Base-by-base conservation (phyloP, 2,113 vertebrate species). In the Pagrus major region DNA sequence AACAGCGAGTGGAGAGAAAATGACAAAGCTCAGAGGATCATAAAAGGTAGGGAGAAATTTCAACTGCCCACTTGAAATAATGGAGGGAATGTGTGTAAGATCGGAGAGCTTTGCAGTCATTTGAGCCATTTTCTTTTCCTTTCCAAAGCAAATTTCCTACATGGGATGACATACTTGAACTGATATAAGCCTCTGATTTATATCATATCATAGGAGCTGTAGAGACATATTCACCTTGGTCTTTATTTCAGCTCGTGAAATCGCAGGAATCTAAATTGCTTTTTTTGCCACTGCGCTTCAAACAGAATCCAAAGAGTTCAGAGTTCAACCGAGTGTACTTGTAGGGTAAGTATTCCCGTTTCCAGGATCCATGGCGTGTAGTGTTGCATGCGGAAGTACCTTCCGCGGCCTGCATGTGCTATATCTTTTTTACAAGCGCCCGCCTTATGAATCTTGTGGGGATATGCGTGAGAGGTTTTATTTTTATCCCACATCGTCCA, bases 401-500 rank as follows among this genome's bases (percentile, higher is more conserved):
- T 68, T 80, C 71, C 18, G 10, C 25, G 33, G 73, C 75, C 60
- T 58, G 76, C 41, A 37, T 73, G 70, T 55, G 42, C 73, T 65
- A 25, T 66, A 78, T 87, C 44, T 77, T 75, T 73, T 61, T 54
- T 52, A 69, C 78, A 81, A 83, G 68, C 25, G 35, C 52, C 76
- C 1, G 68, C 80, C 70, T 88, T 76, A 70, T 80, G 64, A 88
- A 87, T 90, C 84, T 76, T 61, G 23, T 47, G 83, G 71, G 81
- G 63, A 79, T 85, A 66, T 76, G 85, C 74, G 72, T 81, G 61
- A 90, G 75, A 69, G 84, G 86, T 83, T 90, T 91, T 87, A 91
- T 89, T 91, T 90, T 90, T 88, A 88, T 88, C 83, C 82, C 41
- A 46, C 69, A 76, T 82, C 80, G 74, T 80, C 81, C 42, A 49